These are phyloP conservation scores for Stratiomys singularior DNA, from an alignment of 2,888 invertebrate genomes.

Conservation along the genomic window DNA sequence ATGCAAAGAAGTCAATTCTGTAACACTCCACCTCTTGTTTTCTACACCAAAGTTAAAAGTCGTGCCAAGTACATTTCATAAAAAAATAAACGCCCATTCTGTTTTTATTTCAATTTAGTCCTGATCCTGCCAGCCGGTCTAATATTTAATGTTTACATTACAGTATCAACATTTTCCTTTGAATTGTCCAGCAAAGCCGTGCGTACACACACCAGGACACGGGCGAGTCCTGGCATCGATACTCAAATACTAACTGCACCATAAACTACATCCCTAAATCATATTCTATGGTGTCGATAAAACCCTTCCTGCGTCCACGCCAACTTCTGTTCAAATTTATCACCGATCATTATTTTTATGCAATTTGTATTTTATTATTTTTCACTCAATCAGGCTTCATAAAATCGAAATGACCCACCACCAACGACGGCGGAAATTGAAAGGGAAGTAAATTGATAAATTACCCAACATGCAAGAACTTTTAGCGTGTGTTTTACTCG, in stretches of 20 bases:
- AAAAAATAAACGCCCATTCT: too few relatives aligned
- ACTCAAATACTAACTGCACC: not conserved
- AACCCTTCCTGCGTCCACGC: not conserved
- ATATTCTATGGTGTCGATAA: not conserved
- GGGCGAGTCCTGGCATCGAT: too few relatives aligned
- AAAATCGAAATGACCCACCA: constrained; percentile 45
- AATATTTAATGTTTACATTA: too few relatives aligned
- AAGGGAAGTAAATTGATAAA: constrained; percentile 44
- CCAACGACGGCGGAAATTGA: constrained; percentile 21
- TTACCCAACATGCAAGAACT: constrained; percentile 47
- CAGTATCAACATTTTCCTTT: too few relatives aligned
- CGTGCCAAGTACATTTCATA: too few relatives aligned
- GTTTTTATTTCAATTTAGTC: too few relatives aligned
- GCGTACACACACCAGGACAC: too few relatives aligned
- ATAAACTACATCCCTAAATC: constrained; percentile 3
- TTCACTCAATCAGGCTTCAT: constrained; percentile 49
- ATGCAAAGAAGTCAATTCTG: too few relatives aligned
- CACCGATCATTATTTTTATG: constrained; percentile 47
- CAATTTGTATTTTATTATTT: constrained; percentile 48
- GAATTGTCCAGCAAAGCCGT: too few relatives aligned
- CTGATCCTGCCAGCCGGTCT: too few relatives aligned
- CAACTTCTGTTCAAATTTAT: constrained; percentile 36
- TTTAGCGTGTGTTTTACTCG: constrained; percentile 37
- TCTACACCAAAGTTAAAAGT: too few relatives aligned
- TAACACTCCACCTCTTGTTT: too few relatives aligned